A percentile compares a stretch with the other conserved stretches of the same genome.
phyloP scores from a whole-genome alignment of 30 jellyfish, hydroid and myxozoan genomes.

The Hydractinia echinata region DNA sequence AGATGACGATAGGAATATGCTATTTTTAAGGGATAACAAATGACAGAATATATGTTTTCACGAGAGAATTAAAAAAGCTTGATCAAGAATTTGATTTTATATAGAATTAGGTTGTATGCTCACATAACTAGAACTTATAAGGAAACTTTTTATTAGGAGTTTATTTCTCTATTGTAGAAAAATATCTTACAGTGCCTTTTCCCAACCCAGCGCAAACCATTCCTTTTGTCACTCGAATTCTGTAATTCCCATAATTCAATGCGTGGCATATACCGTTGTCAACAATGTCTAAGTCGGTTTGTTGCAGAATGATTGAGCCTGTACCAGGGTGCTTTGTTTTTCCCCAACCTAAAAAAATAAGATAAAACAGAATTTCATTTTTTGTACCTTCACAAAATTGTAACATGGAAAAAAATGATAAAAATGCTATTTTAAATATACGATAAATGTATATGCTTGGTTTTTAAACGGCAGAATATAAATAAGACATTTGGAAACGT shows the following conservation, averaged over 20 bases:
- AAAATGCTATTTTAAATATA: background rate
- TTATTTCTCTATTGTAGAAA: background rate
- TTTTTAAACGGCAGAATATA: no score
- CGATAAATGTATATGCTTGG: background rate
- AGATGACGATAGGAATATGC: no score
- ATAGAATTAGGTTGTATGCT: no score
- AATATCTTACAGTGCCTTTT: background rate
- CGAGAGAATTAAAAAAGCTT: no score
- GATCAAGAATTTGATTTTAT: no score
- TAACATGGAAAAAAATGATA: background rate
- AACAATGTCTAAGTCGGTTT: conserved; percentile 7
- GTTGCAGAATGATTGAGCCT: conserved; percentile 8
- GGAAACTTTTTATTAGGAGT: no score
- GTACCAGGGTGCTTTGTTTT: conserved; percentile 19
- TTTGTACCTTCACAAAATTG: background rate
- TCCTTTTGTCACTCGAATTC: conserved; percentile 1
- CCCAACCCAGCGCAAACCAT: conserved; percentile 24
- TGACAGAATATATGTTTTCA: no score
- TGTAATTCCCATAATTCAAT: conserved; percentile 1
- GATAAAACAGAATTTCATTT: background rate
- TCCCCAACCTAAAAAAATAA: conserved; percentile 13
- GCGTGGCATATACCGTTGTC: conserved; percentile 15
- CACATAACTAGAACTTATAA: no score
- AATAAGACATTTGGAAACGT: no score
- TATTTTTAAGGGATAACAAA: no score